These are phyloP conservation scores for Eustalomyia histrio DNA, from an alignment of 2,888 invertebrate species.

Conservation along the genomic window DNA sequence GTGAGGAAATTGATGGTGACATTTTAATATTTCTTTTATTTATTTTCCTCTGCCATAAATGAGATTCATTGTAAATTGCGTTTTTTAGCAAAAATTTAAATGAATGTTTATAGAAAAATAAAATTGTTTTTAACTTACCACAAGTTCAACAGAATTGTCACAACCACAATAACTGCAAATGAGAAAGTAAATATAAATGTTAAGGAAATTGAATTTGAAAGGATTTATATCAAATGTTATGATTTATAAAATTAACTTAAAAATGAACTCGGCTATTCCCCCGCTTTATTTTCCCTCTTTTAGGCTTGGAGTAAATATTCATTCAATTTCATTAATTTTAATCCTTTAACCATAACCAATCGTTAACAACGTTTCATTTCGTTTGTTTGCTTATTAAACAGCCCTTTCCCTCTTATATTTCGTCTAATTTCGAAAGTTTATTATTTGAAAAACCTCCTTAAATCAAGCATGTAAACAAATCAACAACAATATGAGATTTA, in stretches of 20 bases:
- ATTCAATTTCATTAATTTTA: conserved; percentile 64
- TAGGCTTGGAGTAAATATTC: conserved; percentile 60
- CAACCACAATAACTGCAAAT: neutral
- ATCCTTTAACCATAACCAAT: conserved; percentile 65
- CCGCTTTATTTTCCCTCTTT: neutral
- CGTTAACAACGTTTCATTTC: conserved; percentile 40
- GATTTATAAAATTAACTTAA: conserved; percentile 37
- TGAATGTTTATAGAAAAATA: conserved; percentile 11
- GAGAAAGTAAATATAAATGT: neutral
- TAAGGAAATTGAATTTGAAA: conserved; percentile 25
- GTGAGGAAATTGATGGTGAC: conserved; percentile 61
- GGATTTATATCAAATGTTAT: conserved; percentile 48
- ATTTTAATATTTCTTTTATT: conserved; percentile 24
- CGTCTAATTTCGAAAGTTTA: conserved; percentile 48
- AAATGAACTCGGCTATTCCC: neutral
- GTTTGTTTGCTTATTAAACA: conserved; percentile 9
- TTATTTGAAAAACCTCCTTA: conserved; percentile 53
- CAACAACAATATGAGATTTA: conserved; percentile 5
- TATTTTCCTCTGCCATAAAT: conserved; percentile 35
- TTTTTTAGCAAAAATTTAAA: conserved; percentile 50
- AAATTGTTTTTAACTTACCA: conserved; percentile 5
- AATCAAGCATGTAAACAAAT: conserved; percentile 60
- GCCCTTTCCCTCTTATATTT: conserved; percentile 21
- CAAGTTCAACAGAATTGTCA: neutral
- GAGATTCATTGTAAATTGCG: conserved; percentile 74